Percentiles rank a stretch among this genome's conserved stretches.
Evolutionary conservation across 2,888 invertebrate genomes (phyloP).

Genomic region (Rhimphoctona megacephalus): DNA sequence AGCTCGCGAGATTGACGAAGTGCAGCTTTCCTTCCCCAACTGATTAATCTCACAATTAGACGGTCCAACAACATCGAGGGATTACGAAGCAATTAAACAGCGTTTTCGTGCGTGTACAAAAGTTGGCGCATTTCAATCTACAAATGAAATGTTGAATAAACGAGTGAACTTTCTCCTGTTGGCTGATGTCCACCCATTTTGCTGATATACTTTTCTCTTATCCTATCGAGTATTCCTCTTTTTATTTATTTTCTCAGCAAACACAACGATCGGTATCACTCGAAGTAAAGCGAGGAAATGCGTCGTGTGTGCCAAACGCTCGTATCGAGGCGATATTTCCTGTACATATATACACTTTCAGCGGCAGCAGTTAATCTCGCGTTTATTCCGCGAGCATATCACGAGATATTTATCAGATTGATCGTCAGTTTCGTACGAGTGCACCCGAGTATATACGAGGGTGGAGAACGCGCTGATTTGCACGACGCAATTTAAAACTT

Average conservation of each 20-base stretch:
- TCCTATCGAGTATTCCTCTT: constrained; percentile 38
- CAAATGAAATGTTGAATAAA: constrained; percentile 34
- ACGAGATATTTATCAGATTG: constrained; percentile 34
- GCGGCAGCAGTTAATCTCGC: constrained; percentile 45
- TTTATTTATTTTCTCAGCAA: constrained; percentile 12
- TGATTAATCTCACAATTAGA: constrained; percentile 41
- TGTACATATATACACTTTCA: constrained; percentile 20
- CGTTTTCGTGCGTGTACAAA: constrained; percentile 10
- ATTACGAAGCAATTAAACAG: constrained; percentile 20
- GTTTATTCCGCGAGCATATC: constrained; percentile 42
- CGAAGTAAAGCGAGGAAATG: constrained; percentile 19
- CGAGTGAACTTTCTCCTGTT: constrained; percentile 64
- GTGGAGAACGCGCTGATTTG: constrained; percentile 11
- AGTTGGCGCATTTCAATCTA: constrained; percentile 38
- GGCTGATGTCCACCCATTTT: constrained; percentile 65
- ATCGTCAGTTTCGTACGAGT: constrained; percentile 33
- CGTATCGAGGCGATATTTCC: constrained; percentile 43
- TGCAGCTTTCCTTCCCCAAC: constrained; percentile 40
- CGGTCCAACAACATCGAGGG: constrained; percentile 3
- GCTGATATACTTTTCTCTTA: constrained; percentile 48
- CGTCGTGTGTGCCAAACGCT: constrained; percentile 55
- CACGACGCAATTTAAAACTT: constrained; percentile 24
- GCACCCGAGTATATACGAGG: constrained; percentile 9
- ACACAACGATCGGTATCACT: constrained; percentile 22
- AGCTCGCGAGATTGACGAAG: constrained; percentile 44